A percentile compares a stretch with the other conserved stretches of the same genome.
These are phyloP conservation scores for Alentia gelatinosa DNA, from an alignment of 2,888 invertebrate species.

Conservation along the genomic window DNA sequence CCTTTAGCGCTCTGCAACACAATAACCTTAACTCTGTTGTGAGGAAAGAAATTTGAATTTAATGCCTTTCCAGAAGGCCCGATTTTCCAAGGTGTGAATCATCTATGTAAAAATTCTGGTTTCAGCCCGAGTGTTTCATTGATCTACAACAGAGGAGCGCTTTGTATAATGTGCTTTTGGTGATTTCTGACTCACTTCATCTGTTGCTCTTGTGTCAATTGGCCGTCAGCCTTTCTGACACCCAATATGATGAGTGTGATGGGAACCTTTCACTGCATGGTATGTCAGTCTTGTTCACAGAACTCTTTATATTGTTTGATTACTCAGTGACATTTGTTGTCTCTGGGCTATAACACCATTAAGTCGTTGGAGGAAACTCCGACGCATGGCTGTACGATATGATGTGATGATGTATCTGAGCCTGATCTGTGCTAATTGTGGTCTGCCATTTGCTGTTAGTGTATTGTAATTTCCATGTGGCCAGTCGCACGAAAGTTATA, in stretches of 20 bases:
- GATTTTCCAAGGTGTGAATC: background rate
- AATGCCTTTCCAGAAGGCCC: background rate
- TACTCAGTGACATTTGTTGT: no score
- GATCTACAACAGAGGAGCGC: slow-evolving; percentile 2
- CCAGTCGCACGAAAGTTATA: background rate
- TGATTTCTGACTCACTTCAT: background rate
- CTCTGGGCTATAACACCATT: no score
- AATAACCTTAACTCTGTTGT: slow-evolving; percentile 19
- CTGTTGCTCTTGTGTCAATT: background rate
- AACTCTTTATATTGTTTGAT: background rate
- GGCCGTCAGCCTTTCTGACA: background rate
- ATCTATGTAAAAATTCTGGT: background rate
- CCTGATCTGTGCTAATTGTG: background rate
- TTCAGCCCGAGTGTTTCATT: background rate
- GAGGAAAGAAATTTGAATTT: background rate
- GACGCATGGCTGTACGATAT: background rate
- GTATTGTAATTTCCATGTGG: background rate
- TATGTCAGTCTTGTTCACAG: background rate
- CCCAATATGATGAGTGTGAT: background rate
- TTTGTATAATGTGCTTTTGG: slow-evolving; percentile 20
- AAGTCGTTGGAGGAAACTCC: background rate
- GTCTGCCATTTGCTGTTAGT: slow-evolving; percentile 12
- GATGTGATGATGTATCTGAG: slow-evolving; percentile 1
- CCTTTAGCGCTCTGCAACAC: slow-evolving; percentile 14
- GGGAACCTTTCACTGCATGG: background rate